phyloP scores from a whole-genome alignment of 2,113 vertebrate genomes.

The Damaliscus lunatus region DNA sequence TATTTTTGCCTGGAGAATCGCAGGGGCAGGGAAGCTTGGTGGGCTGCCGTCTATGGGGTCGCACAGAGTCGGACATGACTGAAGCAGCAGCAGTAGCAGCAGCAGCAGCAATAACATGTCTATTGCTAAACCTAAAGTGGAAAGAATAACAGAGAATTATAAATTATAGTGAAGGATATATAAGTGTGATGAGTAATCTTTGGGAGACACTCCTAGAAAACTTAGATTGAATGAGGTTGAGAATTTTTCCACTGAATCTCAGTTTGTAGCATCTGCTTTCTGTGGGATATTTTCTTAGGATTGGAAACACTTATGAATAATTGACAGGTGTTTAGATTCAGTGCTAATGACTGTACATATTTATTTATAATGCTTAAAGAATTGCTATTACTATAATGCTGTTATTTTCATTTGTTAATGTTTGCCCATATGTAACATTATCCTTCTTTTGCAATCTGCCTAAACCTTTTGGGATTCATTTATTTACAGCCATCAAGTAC shows the following conservation, averaged over 20 bases:
- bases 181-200: conserved; percentile 18
- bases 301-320: conserved; percentile 40
- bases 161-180: conserved; percentile 40
- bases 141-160: not conserved
- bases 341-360: not conserved
- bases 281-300: not conserved
- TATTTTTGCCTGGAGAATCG: too few species aligned
- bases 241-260: not conserved
- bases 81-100: too few species aligned
- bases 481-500: not conserved
- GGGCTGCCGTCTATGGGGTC: too few species aligned
- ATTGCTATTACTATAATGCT: not conserved
- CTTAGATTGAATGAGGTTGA: not conserved
- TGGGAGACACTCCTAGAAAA: not conserved
- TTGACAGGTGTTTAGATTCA: conserved; percentile 5
- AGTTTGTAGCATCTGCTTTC: not conserved
- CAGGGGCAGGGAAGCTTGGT: too few species aligned
- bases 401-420: conserved; percentile 20
- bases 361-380: conserved; percentile 28
- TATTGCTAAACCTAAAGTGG: conserved; percentile 1
- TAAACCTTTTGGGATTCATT: not conserved
- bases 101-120: conserved; percentile 34
- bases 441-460: not conserved
- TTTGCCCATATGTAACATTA: not conserved
- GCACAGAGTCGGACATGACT: too few species aligned